These are phyloP conservation scores for Drosophila chauvacae DNA, from an alignment of 1,140 invertebrate genomes.

Conservation along the genomic window DNA sequence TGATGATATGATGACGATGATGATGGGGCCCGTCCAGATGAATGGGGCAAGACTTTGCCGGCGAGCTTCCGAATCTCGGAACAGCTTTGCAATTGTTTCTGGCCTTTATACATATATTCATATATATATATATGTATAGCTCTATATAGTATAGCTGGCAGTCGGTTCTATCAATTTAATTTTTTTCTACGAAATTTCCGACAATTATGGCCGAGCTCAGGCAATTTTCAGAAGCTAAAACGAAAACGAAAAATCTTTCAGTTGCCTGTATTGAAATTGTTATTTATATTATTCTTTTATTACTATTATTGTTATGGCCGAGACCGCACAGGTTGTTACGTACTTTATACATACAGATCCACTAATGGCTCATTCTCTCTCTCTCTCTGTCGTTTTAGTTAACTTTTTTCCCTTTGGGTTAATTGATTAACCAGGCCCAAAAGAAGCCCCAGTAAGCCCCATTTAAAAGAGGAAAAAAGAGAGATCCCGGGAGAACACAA, in stretches of 20 bases:
- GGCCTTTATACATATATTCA: too few relatives aligned
- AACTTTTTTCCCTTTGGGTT: conserved; percentile 38
- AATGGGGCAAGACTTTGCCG: conserved; percentile 34
- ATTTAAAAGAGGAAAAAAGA: not conserved
- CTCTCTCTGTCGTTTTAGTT: conserved; percentile 43
- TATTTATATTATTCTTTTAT: conserved; percentile 55
- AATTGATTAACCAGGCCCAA: conserved; percentile 55
- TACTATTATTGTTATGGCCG: conserved; percentile 56
- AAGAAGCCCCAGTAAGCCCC: conserved; percentile 7
- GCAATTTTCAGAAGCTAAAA: conserved; percentile 69
- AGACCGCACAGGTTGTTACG: conserved; percentile 6
- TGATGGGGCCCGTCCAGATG: conserved; percentile 9
- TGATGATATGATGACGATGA: not conserved
- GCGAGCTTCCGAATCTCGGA: conserved; percentile 27
- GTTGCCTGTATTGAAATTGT: conserved; percentile 37
- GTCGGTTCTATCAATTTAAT: conserved; percentile 39
- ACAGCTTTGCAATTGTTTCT: conserved; percentile 20
- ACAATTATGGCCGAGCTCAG: conserved; percentile 63
- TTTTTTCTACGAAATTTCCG: conserved; percentile 50
- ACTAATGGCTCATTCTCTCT: conserved; percentile 32
- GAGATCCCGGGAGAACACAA: conserved; percentile 18
- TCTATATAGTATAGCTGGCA: not conserved
- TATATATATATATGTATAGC: not conserved
- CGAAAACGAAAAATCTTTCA: conserved; percentile 58
- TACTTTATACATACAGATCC: conserved; percentile 4